Evolutionary conservation across 2,888 invertebrate genomes (phyloP).

Genomic region (Apotomis turbidana): DNA sequence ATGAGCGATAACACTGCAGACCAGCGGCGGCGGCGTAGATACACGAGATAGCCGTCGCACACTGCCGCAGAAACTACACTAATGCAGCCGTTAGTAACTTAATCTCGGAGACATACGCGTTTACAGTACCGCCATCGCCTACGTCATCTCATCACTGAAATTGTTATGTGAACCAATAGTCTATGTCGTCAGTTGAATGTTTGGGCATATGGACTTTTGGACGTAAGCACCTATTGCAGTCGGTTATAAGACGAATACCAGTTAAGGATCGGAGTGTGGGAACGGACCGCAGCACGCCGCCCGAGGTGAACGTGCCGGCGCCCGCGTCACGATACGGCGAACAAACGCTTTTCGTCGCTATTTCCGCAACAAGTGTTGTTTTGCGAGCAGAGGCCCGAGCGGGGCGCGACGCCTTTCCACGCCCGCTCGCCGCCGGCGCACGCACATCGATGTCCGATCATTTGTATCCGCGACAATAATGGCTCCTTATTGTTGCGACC

Average conservation of each 20-base stretch:
- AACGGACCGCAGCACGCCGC: slow-evolving; percentile 39
- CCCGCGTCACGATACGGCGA: slow-evolving; percentile 57
- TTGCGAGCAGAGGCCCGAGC: slow-evolving; percentile 75
- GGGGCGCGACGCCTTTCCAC: slow-evolving; percentile 57
- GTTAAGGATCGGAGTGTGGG: slow-evolving; percentile 44
- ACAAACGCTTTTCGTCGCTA: slow-evolving; percentile 75
- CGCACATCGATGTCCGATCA: slow-evolving; percentile 30
- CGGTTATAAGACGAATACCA: slow-evolving; percentile 31
- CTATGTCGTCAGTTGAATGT: slow-evolving; percentile 27
- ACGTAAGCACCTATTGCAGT: slow-evolving; percentile 17
- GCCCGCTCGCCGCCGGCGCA: slow-evolving; percentile 37
- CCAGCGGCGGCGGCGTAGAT: slow-evolving; percentile 25
- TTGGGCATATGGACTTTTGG: slow-evolving; percentile 24
- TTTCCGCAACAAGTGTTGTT: slow-evolving; percentile 82
- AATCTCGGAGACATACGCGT: slow-evolving; percentile 19
- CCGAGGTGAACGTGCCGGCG: slow-evolving; percentile 63
- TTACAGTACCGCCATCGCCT: slow-evolving; percentile 9
- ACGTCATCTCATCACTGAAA: slow-evolving; percentile 14
- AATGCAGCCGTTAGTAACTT: slow-evolving; percentile 30
- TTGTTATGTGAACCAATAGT: slow-evolving; percentile 22
- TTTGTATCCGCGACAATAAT: slow-evolving; percentile 31
- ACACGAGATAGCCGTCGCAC: slow-evolving; percentile 17
- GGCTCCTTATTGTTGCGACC: slow-evolving; percentile 22
- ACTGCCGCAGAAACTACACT: slow-evolving; percentile 7
- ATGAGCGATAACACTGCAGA: slow-evolving; percentile 31